Evolutionary conservation across 23 tunicate genomes (phyloP), one percentile per base, ranked within the genome.

Genomic region (Ascidia mentula): DNA sequence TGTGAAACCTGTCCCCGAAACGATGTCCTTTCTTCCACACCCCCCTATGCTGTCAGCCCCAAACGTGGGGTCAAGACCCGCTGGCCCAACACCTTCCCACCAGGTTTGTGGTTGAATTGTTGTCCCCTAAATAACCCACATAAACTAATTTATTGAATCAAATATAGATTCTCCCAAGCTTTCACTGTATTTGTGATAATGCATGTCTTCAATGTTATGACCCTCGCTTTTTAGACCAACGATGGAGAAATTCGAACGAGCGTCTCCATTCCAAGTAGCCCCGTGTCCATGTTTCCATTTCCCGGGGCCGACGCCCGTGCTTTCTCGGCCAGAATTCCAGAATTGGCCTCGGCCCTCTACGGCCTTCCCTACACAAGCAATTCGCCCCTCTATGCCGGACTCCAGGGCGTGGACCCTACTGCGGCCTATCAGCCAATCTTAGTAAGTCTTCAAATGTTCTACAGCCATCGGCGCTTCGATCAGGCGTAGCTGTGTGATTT

Each of bases 301-400:
- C 79, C 35, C 40, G 79, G 79, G 12, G 65, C 65, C 13, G 86
- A 82, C 40, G 72, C 31, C 33, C 86, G 74, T 3, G 73, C 30
- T 73, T 82, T 82, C 37, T 31, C 79, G 35, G 78, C 86, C 72
- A 45, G 72, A 12, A 82, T 82, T 24, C 79, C 76, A 17, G 86
- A 82, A 26, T 1, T 82, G 32, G 79, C 79, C 4, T 73, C 79
- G 42, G 86, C 86, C 18, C 45, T 82, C 9, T 82, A 82, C 45
- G 86, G 86, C 28, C 46, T 82, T 18, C 86, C 86, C 13, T 82
- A 82, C 32, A 59, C 65, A 6, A 53, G 13, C 65, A 53, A 53
- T 9, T 53, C 65, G 24, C 24, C 65, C 28, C 13, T 53, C 22
- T 53, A 53, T 28, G 13, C 13, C 1, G 65, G 65, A 9, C 65